Conservation (phyloP, 2,888 invertebrate genomes). For the Hedya salicella region DNA sequence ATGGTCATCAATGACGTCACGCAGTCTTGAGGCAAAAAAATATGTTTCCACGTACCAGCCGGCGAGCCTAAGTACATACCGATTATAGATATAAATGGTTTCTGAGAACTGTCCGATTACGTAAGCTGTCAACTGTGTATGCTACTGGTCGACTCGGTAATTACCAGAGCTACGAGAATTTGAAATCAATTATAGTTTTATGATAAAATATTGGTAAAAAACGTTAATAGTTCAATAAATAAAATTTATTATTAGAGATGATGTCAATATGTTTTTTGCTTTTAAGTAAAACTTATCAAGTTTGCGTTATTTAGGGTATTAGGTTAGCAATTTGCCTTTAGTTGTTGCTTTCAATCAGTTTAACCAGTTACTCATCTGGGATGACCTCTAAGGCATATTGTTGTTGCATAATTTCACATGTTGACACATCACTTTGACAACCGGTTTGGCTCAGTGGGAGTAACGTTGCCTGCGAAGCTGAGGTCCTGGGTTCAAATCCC, state of each 20-base stretch:
- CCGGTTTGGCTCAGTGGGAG: too few species aligned
- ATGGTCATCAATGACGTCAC: constrained; percentile 68
- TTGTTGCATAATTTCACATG: too few species aligned
- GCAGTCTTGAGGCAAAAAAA: constrained; percentile 62
- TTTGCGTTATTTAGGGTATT: neutral
- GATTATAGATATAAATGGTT: constrained; percentile 70
- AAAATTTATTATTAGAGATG: constrained; percentile 8
- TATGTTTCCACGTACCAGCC: constrained; percentile 64
- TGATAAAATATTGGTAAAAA: constrained; percentile 16
- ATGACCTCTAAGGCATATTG: too few species aligned
- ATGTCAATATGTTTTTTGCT: constrained; percentile 20
- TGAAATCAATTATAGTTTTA: constrained; percentile 29
- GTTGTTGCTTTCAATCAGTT: neutral
- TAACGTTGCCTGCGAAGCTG: too few species aligned
- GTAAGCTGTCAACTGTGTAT: constrained; percentile 63
- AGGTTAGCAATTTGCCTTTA: neutral
- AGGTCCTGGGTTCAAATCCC: too few species aligned
- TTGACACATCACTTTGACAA: too few species aligned
- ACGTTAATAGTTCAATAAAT: neutral
- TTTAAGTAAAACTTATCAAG: neutral
- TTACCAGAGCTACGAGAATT: constrained; percentile 11
- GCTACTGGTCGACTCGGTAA: constrained; percentile 58
- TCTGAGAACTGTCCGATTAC: constrained; percentile 76
- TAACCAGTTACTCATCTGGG: neutral
- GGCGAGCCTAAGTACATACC: constrained; percentile 61